Evolutionary conservation across 2,113 vertebrate species (phyloP), one percentile per base, ranked within the genome.

Genomic region (Telmatochromis brachygnathus): DNA sequence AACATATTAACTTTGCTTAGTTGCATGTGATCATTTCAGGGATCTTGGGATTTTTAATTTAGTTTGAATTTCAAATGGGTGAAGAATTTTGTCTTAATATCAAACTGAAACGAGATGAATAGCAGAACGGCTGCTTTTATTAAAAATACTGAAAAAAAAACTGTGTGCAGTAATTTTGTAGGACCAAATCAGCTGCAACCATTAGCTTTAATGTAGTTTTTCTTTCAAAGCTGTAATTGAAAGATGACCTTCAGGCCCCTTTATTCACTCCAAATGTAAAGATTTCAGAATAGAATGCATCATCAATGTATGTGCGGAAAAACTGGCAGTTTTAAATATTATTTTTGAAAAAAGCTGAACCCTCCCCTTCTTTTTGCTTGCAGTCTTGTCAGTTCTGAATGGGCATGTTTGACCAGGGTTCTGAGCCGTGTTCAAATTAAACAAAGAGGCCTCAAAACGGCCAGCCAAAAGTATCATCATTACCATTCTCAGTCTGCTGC

Each of bases 401-500:
- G 90, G 58, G 15, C 10, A 5, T 84, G 87, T 93, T 93, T 92
- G 86, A 94, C 88, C 84, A 91, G 85, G 85, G 62, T 92, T 75
- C 85, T 89, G 93, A 94, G 84, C 81, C 65, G 17, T 39, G 81
- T 91, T 95, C 92, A 95, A 94, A 90, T 95, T 86, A 92, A 94
- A 95, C 92, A 94, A 92, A 92, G 90, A 91, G 85, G 80, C 90
- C 90, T 93, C 80, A 21, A 82, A 79, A 47, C 2, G 2, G 60
- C 65, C n/a, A 39, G 93, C 93, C 94, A 94, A 95, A 92, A 93
- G 93, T 89, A 94, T 93, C 92, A 95, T 94, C 91, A 94, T 95
- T 94, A 95, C 90, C 88, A 92, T 93, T 87, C 86, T 87, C 75
- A 9, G 70, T 39, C 68, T 42, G 77, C 84, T 15, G 93, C 93